Base-by-base conservation (phyloP, 2,888 invertebrate genomes). In the Lordiphosa andalusiaca region DNA sequence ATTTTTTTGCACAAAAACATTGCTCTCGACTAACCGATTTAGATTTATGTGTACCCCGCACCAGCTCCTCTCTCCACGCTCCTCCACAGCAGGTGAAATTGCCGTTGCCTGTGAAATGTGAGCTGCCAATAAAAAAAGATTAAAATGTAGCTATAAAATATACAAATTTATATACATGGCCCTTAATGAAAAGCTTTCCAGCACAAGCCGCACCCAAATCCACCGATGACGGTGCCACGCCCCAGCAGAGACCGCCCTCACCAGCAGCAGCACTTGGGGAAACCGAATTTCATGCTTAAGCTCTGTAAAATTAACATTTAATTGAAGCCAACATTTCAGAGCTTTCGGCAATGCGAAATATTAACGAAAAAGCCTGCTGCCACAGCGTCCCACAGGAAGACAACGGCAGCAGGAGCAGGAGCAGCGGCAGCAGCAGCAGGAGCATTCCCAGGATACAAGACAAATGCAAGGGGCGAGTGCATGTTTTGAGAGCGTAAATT, bases 251-350 rank as follows among this genome's bases (percentile, higher is more conserved):
- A 37, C 40, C 23, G 42, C 54, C 48, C 56, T 38, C 40, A 21
- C 48, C 42, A 41, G 12, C 16, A 41, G 12, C 16, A n/a, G 40
- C 35, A 6, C 19, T 12, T 4, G 7, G n/a, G 10, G 56, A 63
- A 60, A 73, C 58, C 60, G 60, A 73, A 83, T 81, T 81, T 83
- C 84, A 81, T 83, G 80, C 77, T 83, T 81, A 83, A 81, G 84
- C 84, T 81, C 84, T 81, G 83, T 81, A 83, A 81, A 81, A 81
- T 83, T 81, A 83, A 83, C 81, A 83, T 81, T 81, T 83, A 80
- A 81, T 83, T 81, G 81, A 81, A 83, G 80, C 83, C 80, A 51
- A 44, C 76, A 68, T 68, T 72, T 70, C 51, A 59, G 49, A 55
- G 71, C 73, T 68, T 39, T 52, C 46, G 54, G 70, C 63, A 58